Base-by-base conservation (phyloP, 2,888 invertebrate genomes). In the Beris chalybata region DNA sequence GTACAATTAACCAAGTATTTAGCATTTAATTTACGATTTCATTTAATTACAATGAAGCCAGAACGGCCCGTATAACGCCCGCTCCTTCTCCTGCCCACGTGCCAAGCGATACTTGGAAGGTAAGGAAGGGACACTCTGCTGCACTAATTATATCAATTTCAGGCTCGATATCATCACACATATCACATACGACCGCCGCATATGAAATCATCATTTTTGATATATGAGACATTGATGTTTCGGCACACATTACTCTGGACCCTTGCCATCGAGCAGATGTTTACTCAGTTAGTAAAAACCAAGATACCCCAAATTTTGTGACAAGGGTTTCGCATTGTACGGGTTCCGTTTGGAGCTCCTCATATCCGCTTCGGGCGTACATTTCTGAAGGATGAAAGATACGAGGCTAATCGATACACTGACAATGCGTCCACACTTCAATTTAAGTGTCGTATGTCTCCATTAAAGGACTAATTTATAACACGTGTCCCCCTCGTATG, bases 401-500 rank as follows among this genome's bases (percentile, higher is more conserved):
- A 48, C n/a, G 30, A 30, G 58, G 47, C 31, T 31, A 59, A 59
- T 59, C 58, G 15, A 59, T 59, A 59, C 52, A 52, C 50, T 38
- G 38, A 32, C 32, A 50, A 38, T 38, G 61, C 22, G 11, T 44
- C 43, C 12, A 50, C 22, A 38, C 52, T 38, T 50, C 61, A 52
- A 32, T 50, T 13, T 12, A 38, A 61, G 61, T 61, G 52, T 61
- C 61, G 43, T 38, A 61, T 61, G 61, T 61, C 61, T 61, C 43
- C 61, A 50, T 61, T 61, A 52, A 50, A 61, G 52, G 52, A 61
- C 61, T 61, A 61, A 61, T 61, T 61, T 52, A 50, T 52, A 61
- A 61, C 61, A 61, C 61, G 61, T 61, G 61, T 61, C 61, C 52
- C 15, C 9, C 38, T 38, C 52, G 52, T 52, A 50, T 38, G 38